phyloP scores from a whole-genome alignment of 1,140 invertebrate genomes.

The Phocides pigmalion region DNA sequence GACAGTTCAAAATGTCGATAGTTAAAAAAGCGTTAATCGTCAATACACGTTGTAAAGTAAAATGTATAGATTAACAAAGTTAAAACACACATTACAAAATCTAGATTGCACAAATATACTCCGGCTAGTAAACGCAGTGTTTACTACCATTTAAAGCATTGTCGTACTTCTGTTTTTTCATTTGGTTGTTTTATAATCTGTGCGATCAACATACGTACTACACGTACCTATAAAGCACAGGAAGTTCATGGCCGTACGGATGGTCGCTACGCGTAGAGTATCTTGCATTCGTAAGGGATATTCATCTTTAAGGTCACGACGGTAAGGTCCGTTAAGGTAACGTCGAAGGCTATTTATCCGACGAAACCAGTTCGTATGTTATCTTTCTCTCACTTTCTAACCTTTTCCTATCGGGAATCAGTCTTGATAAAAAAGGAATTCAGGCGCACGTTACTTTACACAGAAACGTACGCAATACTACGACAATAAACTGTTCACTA shows the following conservation, averaged over 20 bases:
- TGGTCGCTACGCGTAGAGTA: neutral
- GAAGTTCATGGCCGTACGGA: conserved; percentile 65
- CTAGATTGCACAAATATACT: too few relatives aligned
- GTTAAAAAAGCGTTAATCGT: too few relatives aligned
- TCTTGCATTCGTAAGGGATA: neutral
- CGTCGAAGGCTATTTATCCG: conserved; percentile 18
- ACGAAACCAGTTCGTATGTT: conserved; percentile 43
- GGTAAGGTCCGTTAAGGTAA: neutral
- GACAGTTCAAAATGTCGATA: too few relatives aligned
- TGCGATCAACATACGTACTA: conserved; percentile 16
- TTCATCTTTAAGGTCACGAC: neutral
- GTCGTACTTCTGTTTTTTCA: conserved; percentile 1
- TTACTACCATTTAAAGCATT: neutral
- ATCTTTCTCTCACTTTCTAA: conserved; percentile 48
- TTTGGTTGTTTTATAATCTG: conserved; percentile 22
- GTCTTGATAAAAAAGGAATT: conserved; percentile 12
- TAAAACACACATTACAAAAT: too few relatives aligned
- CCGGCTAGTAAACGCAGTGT: neutral
- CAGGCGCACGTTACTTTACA: neutral
- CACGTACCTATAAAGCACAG: conserved; percentile 45
- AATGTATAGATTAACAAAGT: too few relatives aligned
- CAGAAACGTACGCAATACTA: neutral
- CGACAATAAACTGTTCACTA: too few relatives aligned
- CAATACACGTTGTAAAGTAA: too few relatives aligned
- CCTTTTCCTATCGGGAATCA: conserved; percentile 28